These are phyloP conservation scores for Petromus typicus DNA, from an alignment of 2,113 vertebrate species.

Conservation along the genomic window DNA sequence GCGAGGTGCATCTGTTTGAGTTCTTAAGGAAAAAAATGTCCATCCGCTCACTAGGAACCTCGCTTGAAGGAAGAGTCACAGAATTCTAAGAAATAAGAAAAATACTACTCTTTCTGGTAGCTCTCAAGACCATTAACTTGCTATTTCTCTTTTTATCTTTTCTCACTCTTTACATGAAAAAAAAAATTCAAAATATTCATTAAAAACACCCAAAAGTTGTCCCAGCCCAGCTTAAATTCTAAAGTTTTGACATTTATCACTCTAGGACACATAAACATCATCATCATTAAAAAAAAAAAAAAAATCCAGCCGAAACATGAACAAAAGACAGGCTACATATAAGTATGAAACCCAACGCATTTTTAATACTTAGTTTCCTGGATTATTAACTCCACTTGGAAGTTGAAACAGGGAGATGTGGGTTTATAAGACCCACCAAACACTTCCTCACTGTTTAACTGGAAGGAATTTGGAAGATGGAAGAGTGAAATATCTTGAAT, in stretches of 20 bases:
- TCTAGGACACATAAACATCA: not conserved
- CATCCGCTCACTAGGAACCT: not conserved
- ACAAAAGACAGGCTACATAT: not conserved
- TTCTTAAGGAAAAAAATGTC: not conserved
- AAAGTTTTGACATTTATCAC: not conserved
- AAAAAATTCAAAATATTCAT: not conserved
- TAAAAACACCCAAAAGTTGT: slow-evolving; percentile 36
- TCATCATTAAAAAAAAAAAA: not conserved
- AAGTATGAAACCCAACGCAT: slow-evolving; percentile 16
- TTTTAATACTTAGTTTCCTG: slow-evolving; percentile 62
- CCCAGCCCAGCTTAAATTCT: not conserved
- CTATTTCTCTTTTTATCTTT: not conserved
- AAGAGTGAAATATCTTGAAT: not conserved
- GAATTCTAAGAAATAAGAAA: not conserved
- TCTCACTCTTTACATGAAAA: not conserved
- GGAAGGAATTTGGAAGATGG: slow-evolving; percentile 58
- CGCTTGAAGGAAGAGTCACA: not conserved
- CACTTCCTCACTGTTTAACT: slow-evolving; percentile 58
- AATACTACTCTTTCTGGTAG: not conserved
- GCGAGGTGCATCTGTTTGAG: too few species aligned
- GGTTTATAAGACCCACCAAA: slow-evolving; percentile 54
- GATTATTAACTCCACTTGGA: slow-evolving; percentile 59
- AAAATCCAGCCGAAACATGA: not conserved
- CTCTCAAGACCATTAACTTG: not conserved
- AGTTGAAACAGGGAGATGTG: slow-evolving; percentile 68